Conservation (phyloP, 1,140 invertebrate species). For the Gryon sp. region DNA sequence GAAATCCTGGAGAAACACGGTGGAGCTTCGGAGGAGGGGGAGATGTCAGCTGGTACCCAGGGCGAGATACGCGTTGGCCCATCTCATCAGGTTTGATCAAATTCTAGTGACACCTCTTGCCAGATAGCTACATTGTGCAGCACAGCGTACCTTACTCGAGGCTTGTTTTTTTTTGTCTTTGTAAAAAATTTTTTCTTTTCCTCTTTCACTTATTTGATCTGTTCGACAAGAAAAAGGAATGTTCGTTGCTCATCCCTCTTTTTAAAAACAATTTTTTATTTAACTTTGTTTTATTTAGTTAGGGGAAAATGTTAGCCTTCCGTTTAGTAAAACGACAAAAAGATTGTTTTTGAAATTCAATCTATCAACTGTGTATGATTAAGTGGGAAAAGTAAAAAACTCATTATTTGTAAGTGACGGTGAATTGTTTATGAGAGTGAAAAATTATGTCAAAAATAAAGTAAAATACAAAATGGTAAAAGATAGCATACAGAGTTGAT, state of each 20-base stretch:
- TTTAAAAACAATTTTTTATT: too few relatives aligned
- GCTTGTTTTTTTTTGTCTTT: slow-evolving; percentile 67
- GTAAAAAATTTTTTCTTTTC: slow-evolving; percentile 19
- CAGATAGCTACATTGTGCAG: slow-evolving; percentile 74
- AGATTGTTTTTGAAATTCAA: slow-evolving; percentile 11
- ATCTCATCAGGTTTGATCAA: slow-evolving; percentile 90
- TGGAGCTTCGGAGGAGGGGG: slow-evolving; percentile 79
- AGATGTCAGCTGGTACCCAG: slow-evolving; percentile 89
- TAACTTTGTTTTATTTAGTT: too few relatives aligned
- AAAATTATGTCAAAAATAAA: slow-evolving; percentile 19
- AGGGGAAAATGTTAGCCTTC: neutral
- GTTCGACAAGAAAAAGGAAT: too few relatives aligned
- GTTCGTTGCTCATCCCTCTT: too few relatives aligned
- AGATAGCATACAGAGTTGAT: slow-evolving; percentile 14
- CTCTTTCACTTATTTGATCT: slow-evolving; percentile 12
- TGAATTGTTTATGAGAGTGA: slow-evolving; percentile 10
- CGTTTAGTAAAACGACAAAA: too few relatives aligned
- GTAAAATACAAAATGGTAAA: slow-evolving; percentile 4
- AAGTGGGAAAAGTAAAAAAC: neutral
- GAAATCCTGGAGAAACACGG: slow-evolving; percentile 80
- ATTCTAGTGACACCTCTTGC: slow-evolving; percentile 72
- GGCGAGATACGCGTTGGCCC: slow-evolving; percentile 97
- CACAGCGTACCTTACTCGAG: slow-evolving; percentile 74
- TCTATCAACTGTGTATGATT: slow-evolving; percentile 10
- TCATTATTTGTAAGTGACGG: too few relatives aligned